A percentile compares a stretch with the other conserved stretches of the same genome.
Conservation (phyloP, 2,888 invertebrate species). For the Harpagoxenus sublaevis region DNA sequence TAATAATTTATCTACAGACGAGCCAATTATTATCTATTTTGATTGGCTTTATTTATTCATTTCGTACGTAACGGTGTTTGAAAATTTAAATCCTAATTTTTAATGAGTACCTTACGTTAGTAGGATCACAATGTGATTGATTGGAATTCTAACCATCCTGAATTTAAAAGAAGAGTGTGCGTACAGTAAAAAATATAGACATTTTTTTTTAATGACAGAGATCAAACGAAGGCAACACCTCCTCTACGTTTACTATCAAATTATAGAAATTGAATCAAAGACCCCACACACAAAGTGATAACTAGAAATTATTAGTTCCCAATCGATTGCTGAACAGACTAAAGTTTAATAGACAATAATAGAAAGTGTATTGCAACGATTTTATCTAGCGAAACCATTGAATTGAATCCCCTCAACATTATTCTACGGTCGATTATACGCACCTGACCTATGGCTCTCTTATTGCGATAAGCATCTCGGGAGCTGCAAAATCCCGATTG, state of each 20-base stretch:
- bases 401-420: background rate
- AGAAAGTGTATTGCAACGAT: background rate
- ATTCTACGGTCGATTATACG: background rate
- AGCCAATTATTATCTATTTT: background rate
- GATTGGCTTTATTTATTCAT: background rate
- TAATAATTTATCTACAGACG: background rate
- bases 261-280: background rate
- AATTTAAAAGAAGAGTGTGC: background rate
- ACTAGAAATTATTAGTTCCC: background rate
- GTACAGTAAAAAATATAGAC: background rate
- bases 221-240: background rate
- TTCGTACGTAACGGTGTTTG: background rate
- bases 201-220: background rate
- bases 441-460: background rate
- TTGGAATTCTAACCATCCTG: background rate
- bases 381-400: background rate
- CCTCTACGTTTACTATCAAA: background rate
- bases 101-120: background rate
- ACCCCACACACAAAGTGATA: background rate
- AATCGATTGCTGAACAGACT: background rate
- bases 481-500: background rate
- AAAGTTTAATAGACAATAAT: background rate
- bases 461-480: background rate
- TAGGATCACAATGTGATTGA: background rate
- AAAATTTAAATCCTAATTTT: background rate